Evolutionary conservation across 2,888 invertebrate genomes (phyloP).

Genomic region (Girardia tigrina): DNA sequence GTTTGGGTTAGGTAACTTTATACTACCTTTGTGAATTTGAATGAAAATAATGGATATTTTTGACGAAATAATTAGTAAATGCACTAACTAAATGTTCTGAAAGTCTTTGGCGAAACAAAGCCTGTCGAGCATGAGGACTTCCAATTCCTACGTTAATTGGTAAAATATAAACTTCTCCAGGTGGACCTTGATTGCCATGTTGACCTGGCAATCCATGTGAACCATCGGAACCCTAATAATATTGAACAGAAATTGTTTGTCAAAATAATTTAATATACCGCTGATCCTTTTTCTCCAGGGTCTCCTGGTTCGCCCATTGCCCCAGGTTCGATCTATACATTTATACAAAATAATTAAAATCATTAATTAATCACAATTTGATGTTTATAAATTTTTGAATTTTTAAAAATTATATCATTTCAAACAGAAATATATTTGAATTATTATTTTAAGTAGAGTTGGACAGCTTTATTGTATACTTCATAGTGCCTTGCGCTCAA

Average conservation of each 20-base stretch:
- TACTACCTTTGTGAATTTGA: too few relatives aligned
- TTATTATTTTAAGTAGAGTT: too few relatives aligned
- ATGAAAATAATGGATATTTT: too few relatives aligned
- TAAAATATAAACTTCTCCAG: neutral
- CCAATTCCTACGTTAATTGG: neutral
- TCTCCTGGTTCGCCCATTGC: neutral
- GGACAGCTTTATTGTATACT: too few relatives aligned
- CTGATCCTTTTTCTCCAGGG: neutral
- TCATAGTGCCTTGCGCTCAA: too few relatives aligned
- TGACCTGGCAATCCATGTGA: neutral
- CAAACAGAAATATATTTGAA: too few relatives aligned
- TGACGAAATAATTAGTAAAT: too few relatives aligned
- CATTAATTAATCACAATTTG: too few relatives aligned
- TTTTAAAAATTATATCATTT: too few relatives aligned
- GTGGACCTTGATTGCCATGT: constrained; percentile 1
- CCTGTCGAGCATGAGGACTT: neutral
- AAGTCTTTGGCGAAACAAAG: neutral
- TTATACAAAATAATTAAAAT: too few relatives aligned
- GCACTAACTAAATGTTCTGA: neutral
- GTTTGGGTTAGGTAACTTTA: too few relatives aligned
- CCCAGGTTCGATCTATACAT: neutral
- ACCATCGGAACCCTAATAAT: neutral
- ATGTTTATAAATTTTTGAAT: too few relatives aligned
- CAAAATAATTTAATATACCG: neutral
- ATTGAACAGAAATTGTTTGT: neutral